Conservation (phyloP, 2,797 vertebrate species). For the Acropternis orthonyx region DNA sequence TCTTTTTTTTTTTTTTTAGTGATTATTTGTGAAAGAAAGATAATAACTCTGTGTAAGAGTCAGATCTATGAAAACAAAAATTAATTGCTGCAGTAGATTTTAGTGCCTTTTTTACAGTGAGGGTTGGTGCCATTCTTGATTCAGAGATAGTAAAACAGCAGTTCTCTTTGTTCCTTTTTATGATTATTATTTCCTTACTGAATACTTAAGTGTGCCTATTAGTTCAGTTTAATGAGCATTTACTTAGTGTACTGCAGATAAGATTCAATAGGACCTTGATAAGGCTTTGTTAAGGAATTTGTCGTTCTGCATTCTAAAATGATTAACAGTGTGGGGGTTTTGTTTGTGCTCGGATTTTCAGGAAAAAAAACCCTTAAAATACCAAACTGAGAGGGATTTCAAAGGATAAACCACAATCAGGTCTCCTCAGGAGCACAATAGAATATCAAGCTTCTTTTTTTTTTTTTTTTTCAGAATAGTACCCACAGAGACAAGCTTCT, state of each 20-base stretch:
- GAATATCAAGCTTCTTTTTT: not conserved
- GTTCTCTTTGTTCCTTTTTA: constrained; percentile 47
- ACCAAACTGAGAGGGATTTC: constrained; percentile 40
- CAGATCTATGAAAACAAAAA: constrained; percentile 15
- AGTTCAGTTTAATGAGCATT: constrained; percentile 65
- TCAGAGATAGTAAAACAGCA: constrained; percentile 29
- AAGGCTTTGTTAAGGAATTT: constrained; percentile 70
- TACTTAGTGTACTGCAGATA: constrained; percentile 72
- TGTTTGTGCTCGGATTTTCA: constrained; percentile 54
- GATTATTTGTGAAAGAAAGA: constrained; percentile 1
- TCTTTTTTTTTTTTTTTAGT: not conserved
- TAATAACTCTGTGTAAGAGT: not conserved
- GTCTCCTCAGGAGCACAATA: not conserved
- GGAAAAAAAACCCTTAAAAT: not conserved
- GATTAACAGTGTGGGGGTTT: constrained; percentile 48
- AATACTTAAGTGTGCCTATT: constrained; percentile 51
- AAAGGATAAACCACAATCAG: constrained; percentile 37
- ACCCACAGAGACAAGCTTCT: constrained; percentile 35
- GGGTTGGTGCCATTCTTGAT: constrained; percentile 3
- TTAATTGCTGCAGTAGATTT: not conserved
- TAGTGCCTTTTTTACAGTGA: not conserved
- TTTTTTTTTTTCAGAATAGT: not conserved
- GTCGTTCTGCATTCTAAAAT: constrained; percentile 59
- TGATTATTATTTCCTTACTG: constrained; percentile 1
- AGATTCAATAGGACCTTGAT: constrained; percentile 56